Base-by-base conservation (phyloP, 2,113 vertebrate species). In the Atherinomorus stipes region DNA sequence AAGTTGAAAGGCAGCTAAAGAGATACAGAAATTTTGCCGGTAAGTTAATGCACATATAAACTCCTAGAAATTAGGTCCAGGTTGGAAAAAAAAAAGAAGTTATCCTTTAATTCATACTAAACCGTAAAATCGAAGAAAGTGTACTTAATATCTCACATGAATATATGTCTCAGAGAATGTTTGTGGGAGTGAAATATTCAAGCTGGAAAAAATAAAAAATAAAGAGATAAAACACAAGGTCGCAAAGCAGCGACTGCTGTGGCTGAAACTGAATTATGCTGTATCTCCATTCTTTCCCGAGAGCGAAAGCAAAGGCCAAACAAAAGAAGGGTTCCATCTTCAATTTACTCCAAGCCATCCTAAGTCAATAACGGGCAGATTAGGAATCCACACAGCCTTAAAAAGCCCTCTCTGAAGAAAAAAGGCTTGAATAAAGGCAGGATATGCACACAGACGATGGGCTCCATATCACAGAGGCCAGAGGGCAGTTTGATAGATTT, bases 341-440 rank as follows among this genome's bases (percentile, higher is more conserved):
- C 47, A 64, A 64, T 81, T 78, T 65, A 74, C 51, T 69, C 42
- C 16, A 64, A 76, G 63, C 40, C 57, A 65, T 21, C 58, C 37
- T 19, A 21, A 84, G 70, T 89, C 81, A 84, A 88, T 89, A 86
- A 71, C 68, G 64, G 37, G n/a, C 59, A 78, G 66, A 82, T 81
- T 80, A 80, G 60, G 15, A 81, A 76, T 74, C 63, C 56, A 67
- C 59, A 34, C 18, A 25, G 58, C 72, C 22, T 66, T 75, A 26
- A 80, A 82, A 78, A 71, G 19, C 12, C 13, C 44, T 72, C 64
- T 66, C 50, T 52, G 54, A 67, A 74, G 58, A 71, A 69, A 69
- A 81, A 58, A 76, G 45, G 70, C 49, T 56, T 57, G 64, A 86
- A 85, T 74, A 59, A 80, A 82, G 59, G 51, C 69, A 59, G 77